A percentile compares a stretch with the other conserved stretches of the same genome.
Conservation (phyloP, 30 jellyfish, hydroid and myxozoan genomes). For the Hydractinia symbiolongicarpus region DNA sequence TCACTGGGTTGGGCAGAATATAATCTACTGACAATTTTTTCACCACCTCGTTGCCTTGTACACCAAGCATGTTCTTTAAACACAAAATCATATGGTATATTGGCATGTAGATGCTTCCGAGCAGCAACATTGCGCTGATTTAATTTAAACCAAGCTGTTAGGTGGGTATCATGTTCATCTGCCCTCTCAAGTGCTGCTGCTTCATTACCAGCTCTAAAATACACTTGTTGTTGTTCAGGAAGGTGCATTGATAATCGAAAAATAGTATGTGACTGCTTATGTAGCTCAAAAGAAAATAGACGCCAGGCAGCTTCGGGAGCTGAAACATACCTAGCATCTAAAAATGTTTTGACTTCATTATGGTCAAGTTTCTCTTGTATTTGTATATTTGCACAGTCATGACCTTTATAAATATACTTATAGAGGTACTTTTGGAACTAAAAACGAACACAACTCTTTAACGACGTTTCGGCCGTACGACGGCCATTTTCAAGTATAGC, state of each 20-base stretch:
- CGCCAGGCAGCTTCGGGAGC: conserved; percentile 50
- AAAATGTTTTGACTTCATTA: conserved; percentile 39
- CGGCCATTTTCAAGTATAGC: too few species aligned
- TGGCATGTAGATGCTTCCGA: conserved; percentile 25
- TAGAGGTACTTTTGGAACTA: too few species aligned
- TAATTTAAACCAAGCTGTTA: conserved; percentile 47
- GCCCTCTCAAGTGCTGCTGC: conserved; percentile 22
- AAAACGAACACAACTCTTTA: too few species aligned
- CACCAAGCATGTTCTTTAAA: conserved; percentile 20
- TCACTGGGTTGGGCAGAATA: conserved; percentile 42
- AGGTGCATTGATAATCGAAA: not conserved
- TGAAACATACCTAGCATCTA: conserved; percentile 39
- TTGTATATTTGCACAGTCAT: conserved; percentile 45
- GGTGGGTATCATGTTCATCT: conserved; percentile 11
- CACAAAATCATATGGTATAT: conserved; percentile 30
- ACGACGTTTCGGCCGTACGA: too few species aligned
- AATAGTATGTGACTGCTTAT: not conserved
- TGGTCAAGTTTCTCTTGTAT: conserved; percentile 44
- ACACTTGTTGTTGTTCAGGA: not conserved
- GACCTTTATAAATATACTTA: conserved; percentile 61
- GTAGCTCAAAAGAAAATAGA: conserved; percentile 17
- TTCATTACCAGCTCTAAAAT: conserved; percentile 29
- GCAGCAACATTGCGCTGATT: conserved; percentile 34
- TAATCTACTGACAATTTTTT: conserved; percentile 30
- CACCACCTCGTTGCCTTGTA: conserved; percentile 41